Conservation (phyloP, 2,797 vertebrate genomes). For the Hylomyscus alleni region DNA sequence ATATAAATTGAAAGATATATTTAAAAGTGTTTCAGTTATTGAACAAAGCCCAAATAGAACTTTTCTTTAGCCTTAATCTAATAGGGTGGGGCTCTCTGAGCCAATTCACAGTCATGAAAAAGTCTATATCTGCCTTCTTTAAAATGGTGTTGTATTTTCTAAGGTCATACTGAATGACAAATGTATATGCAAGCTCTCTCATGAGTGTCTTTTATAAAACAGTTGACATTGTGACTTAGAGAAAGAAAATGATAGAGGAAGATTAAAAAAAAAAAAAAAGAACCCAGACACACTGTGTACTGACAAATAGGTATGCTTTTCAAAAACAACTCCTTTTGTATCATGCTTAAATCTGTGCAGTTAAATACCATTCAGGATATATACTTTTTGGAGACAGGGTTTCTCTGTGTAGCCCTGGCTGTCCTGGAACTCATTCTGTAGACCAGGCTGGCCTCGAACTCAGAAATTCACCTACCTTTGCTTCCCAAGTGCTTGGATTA, state of each 20-base stretch:
- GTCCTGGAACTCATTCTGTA: too few species aligned
- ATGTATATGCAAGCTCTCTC: slow-evolving; percentile 65
- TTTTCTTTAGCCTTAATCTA: slow-evolving; percentile 35
- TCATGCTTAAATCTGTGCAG: slow-evolving; percentile 54
- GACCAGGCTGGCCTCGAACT: too few species aligned
- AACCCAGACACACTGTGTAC: slow-evolving; percentile 43
- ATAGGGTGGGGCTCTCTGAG: slow-evolving; percentile 1
- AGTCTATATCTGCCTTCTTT: slow-evolving; percentile 41
- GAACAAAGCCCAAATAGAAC: slow-evolving; percentile 21
- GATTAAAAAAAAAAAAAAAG: slow-evolving; percentile 38
- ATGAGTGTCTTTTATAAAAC: slow-evolving; percentile 73
- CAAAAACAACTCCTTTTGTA: slow-evolving; percentile 62
- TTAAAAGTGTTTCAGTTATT: slow-evolving; percentile 32
- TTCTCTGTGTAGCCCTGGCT: too few species aligned
- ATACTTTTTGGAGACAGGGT: too few species aligned
- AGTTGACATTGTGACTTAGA: slow-evolving; percentile 70
- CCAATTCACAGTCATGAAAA: slow-evolving; percentile 45
- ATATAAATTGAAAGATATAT: not conserved
- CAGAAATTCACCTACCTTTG: too few species aligned
- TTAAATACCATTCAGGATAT: slow-evolving; percentile 31
- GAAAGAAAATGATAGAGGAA: slow-evolving; percentile 66
- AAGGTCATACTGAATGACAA: slow-evolving; percentile 64
- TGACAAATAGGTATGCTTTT: slow-evolving; percentile 74
- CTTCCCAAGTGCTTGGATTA: too few species aligned
- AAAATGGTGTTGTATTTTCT: slow-evolving; percentile 70